Percentiles rank a stretch among this genome's conserved stretches.
Conservation (phyloP, 2,888 invertebrate species). For the Amiota mariae region DNA sequence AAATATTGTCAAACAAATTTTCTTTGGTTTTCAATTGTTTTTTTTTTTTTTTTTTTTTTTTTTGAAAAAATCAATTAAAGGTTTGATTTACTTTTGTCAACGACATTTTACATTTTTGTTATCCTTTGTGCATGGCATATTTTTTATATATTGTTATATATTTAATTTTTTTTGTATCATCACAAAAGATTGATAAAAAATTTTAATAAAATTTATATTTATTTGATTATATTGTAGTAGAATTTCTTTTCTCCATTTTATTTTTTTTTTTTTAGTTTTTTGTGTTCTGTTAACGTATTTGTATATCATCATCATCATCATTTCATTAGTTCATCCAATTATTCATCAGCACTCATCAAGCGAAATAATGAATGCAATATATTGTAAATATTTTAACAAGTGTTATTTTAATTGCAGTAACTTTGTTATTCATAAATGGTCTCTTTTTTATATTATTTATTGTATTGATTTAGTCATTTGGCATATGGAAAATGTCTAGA, state of each 20-base stretch:
- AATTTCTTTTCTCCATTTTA: too few species aligned
- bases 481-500: too few species aligned
- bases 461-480: too few species aligned
- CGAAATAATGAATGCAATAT: conserved; percentile 16
- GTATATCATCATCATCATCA: neutral
- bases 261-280: neutral
- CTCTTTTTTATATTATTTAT: too few species aligned
- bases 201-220: neutral
- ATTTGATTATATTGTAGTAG: neutral
- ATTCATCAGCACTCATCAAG: neutral
- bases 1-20: neutral
- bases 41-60: conserved; percentile 16
- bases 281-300: neutral
- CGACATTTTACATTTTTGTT: neutral
- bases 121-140: neutral
- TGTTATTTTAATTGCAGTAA: conserved; percentile 62
- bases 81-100: neutral
- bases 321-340: conserved; percentile 23
- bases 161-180: neutral
- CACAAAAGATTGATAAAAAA: neutral
- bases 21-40: neutral
- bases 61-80: conserved; percentile 18
- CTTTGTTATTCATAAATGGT: conserved; percentile 31
- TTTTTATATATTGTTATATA: neutral
- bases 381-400: conserved; percentile 64